Evolutionary conservation across 2,888 invertebrate species (phyloP).

Genomic region (Idaea aversata): DNA sequence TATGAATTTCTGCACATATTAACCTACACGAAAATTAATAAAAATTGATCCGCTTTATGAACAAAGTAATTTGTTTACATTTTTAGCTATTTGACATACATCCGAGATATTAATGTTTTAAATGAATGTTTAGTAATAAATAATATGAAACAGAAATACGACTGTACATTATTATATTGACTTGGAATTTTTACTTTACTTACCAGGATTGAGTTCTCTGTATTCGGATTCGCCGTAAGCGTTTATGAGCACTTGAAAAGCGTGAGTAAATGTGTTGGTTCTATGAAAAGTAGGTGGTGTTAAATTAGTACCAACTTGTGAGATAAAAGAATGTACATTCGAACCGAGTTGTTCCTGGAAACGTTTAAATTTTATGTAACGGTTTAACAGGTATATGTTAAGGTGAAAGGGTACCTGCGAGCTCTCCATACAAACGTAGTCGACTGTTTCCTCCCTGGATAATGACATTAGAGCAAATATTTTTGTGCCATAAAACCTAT

Average conservation of each 20-base stretch:
- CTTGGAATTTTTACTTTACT: neutral
- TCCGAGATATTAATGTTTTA: neutral
- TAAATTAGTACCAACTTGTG: slow-evolving; percentile 84
- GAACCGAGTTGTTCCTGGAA: slow-evolving; percentile 77
- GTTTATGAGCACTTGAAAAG: slow-evolving; percentile 95
- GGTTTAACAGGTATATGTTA: too few species aligned
- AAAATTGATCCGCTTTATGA: slow-evolving; percentile 1
- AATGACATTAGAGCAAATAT: too few species aligned
- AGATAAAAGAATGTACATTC: slow-evolving; percentile 92
- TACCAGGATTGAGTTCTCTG: slow-evolving; percentile 94
- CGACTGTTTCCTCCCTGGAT: too few species aligned
- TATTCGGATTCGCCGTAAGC: slow-evolving; percentile 95
- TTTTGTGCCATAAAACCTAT: too few species aligned
- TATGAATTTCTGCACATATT: neutral
- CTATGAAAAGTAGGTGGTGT: slow-evolving; percentile 93
- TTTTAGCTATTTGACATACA: neutral
- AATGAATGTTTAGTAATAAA: neutral
- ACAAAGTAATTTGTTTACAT: neutral
- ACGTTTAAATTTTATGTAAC: too few species aligned
- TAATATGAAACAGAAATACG: too few species aligned
- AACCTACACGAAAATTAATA: slow-evolving; percentile 1
- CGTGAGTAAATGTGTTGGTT: slow-evolving; percentile 93
- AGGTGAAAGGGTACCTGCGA: too few species aligned
- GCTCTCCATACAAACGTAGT: too few species aligned
- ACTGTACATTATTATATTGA: neutral